phyloP scores from a whole-genome alignment of 2,797 vertebrate genomes.

The Pantherophis alleghaniensis region DNA sequence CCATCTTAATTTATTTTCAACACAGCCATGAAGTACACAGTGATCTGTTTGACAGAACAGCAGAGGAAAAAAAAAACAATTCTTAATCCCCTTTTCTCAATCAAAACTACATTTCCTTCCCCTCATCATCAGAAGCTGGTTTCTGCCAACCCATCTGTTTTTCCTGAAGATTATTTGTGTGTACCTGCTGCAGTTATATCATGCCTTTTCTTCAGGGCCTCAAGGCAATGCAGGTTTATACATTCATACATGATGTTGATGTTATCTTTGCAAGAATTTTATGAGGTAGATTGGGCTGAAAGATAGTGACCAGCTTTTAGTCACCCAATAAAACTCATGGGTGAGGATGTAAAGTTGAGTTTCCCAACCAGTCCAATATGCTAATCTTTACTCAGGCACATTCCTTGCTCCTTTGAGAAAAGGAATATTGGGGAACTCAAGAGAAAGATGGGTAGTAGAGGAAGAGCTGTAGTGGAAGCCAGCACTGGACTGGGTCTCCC shows the following conservation, averaged over 20 bases:
- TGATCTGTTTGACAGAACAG: not conserved
- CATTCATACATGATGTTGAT: not conserved
- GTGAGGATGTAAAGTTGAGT: not conserved
- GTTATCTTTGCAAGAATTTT: not conserved
- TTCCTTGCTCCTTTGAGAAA: not conserved
- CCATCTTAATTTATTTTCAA: not conserved
- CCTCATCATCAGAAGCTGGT: not conserved
- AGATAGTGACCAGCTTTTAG: not conserved
- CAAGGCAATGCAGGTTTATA: not conserved
- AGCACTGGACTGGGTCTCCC: not conserved
- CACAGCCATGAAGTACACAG: not conserved
- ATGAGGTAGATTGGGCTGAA: not conserved
- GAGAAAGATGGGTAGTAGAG: not conserved
- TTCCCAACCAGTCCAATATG: not conserved
- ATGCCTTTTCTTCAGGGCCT: not conserved
- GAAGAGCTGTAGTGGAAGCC: not conserved
- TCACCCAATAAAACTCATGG: not conserved
- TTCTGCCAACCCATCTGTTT: not conserved
- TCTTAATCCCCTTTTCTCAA: not conserved
- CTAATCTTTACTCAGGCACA: not conserved
- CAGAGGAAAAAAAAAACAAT: not conserved
- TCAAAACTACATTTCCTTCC: not conserved
- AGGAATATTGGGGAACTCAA: not conserved
- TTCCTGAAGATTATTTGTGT: not conserved
- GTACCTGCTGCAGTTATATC: not conserved